Base-by-base conservation (phyloP, 1,140 invertebrate species). In the Drosophila varians region DNA sequence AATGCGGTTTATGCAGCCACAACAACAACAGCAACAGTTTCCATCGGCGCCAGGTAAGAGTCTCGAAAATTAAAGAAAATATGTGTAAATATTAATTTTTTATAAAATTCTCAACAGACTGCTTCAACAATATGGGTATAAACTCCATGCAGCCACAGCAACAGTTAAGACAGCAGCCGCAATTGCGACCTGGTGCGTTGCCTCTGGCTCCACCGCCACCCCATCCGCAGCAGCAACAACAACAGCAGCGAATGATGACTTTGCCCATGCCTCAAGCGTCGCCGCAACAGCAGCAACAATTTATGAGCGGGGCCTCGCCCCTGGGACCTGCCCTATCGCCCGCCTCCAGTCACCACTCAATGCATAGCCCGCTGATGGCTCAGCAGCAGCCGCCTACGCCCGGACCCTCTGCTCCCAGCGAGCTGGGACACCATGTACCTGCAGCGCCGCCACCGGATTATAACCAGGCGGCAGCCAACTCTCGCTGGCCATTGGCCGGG, bases 251-350 rank as follows among this genome's bases (percentile, higher is more conserved):
- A 0, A 54, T 87, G n/a, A 82, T 87, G 77, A 88, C 70, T 45
- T 65, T 84, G 68, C 73, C 77, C 31, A 82, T 84, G 80, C 68
- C 82, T 2, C 72, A 66, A 26, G 61, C 68, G 2, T 71, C 69
- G 3, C 54, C 53, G 8, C 71, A 53, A n/a, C 65, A 72, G 21
- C 53, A 73, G 11, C 77, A 80, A 36, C 78, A 83, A 38, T 89
- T 87, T 52, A 79, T 90, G 66, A 70, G 84, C 14, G 72, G 80
- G 18, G 73, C 86, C 16, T 91, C 90, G 48, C 86, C 92, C 74
- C 69, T 86, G 47, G 79, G 92, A 91, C 79, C 90, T 90, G 82
- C 92, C 89, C 83, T 89, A 89, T 38, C 89, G 91, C 56, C 91
- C 83, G 75, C 80, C 49, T 90, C 77, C 47, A 87, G 89, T 73